Evolutionary conservation across 2,888 invertebrate species (phyloP), one percentile per base, ranked within the genome.

Genomic region (Polyommatus iphigenia): DNA sequence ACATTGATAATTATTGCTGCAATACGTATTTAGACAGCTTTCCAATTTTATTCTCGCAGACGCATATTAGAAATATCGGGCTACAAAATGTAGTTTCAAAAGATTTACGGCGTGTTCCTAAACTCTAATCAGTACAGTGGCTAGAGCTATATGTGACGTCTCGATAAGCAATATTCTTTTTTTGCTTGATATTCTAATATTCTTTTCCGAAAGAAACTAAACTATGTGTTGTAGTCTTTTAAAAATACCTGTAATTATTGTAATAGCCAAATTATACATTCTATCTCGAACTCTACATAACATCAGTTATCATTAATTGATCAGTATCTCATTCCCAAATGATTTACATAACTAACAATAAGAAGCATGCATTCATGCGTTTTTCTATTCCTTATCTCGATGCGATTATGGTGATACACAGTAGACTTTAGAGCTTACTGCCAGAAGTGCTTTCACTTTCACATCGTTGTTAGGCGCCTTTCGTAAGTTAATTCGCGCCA

Each of bases 371-470:
- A 75, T 75, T 41, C 24, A 24, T 10, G 73, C 18, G 20, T 29
- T 29, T 50, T 18, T 50, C 3, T 54, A 29, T 75, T 54, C 29
- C 50, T 50, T 54, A 75, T 75, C 20, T 75, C 46, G 15, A 18
- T 75, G 13, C 29, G 13, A 50, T 15, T 24, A 50, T 54, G 29
- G 54, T 73, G 71, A 78, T 59, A 73, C 46, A 78, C 46, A 41
- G 71, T 77, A 36, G 36, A 36, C 7, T 36, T 36, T 6, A 62
- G 77, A 79, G 78, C 78, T 80, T 80, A 80, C 77, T 67, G 78
- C 59, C 71, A 67, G 71, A 78, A 82, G 78, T 77, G 81, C 90
- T 91, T 91, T 91, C 91, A 90, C 91, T 91, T 89, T 90, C 88
- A 83, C 86, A 85, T 86, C 85, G 80, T 80, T 81, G 80, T 80